Evolutionary conservation across 2,888 invertebrate genomes (phyloP), one percentile per base, ranked within the genome.

Genomic region (Sinentomon sp.): DNA sequence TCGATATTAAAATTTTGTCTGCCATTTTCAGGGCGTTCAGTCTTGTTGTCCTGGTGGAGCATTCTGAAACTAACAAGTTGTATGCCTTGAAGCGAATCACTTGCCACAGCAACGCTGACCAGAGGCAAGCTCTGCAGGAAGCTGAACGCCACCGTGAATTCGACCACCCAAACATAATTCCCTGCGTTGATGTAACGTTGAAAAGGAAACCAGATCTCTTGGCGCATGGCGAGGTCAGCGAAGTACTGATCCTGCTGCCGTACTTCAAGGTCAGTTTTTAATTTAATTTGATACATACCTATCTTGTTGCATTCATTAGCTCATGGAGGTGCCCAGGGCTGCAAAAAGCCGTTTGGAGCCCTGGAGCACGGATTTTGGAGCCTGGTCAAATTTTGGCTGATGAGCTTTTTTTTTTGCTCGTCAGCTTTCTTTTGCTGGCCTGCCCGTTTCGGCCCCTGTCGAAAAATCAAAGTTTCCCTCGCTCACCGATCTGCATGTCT

Each of bases 31-130:
- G 78, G 6, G 78, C 77, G 7, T 80, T 78, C 50, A 77, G 77
- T 47, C 63, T 67, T 29, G 73, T 80, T 31, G 69, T 71, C 46
- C 56, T 80, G 41, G 67, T 71, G 1, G 72, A 76, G 51, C 70
- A 74, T 47, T 48, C 55, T 2, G 43, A 59, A 20, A 68, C 64
- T 4, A 65, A 62, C 43, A 66, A 64, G 40, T 56, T 61, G 40
- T 76, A 64, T 54, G 80, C 77, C 5, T 54, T 78, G 27, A 80
- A 80, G 54, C 62, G 72, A 44, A 73, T 78, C 36, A 61, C 63
- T n/a, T 77, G 76, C 46, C 77, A 78, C 51, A 66, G 70, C 38
- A 57, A 64, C 36, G 70, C 71, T 41, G 78, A 80, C 50, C 72
- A 76, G 48, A 63, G 44, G 29, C 37, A 45, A 18, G 43, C 43